Conservation (phyloP, 2,797 vertebrate genomes). For the Crenuchus spilurus region DNA sequence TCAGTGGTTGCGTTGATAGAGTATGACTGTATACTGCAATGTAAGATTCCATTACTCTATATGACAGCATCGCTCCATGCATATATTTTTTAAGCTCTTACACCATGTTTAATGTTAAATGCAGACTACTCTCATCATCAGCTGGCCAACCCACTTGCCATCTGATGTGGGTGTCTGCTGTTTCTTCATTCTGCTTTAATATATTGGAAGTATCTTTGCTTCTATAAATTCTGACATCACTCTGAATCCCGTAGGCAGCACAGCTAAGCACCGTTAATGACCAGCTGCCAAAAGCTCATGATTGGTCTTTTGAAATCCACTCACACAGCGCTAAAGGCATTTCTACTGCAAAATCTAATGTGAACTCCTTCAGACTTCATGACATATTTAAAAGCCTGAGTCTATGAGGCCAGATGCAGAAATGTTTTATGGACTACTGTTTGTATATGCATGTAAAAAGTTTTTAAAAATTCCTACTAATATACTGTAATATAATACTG, state of each 20-base stretch:
- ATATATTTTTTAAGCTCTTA: conserved; percentile 5
- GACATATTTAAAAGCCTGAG: conserved; percentile 9
- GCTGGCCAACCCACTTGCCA: neutral
- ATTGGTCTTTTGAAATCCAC: conserved; percentile 26
- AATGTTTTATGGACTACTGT: conserved; percentile 39
- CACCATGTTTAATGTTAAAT: neutral
- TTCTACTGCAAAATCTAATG: conserved; percentile 22
- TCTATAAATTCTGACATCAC: neutral
- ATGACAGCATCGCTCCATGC: neutral
- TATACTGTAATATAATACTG: conserved; percentile 47
- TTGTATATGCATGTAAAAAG: conserved; percentile 48
- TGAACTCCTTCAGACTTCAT: conserved; percentile 30
- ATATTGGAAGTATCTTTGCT: neutral
- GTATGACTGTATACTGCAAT: neutral
- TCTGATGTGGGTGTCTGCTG: neutral
- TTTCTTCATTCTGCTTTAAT: neutral
- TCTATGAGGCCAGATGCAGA: conserved; percentile 33
- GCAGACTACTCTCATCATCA: neutral
- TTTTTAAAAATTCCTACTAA: conserved; percentile 39
- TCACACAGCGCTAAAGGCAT: conserved; percentile 15
- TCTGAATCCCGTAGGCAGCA: neutral
- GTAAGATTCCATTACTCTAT: conserved; percentile 7
- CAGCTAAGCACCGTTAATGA: conserved; percentile 7
- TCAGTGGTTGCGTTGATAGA: neutral
- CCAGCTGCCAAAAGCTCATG: conserved; percentile 2